Evolutionary conservation across 2,888 invertebrate genomes (phyloP).

Genomic region (Torymus aiolomorphi): DNA sequence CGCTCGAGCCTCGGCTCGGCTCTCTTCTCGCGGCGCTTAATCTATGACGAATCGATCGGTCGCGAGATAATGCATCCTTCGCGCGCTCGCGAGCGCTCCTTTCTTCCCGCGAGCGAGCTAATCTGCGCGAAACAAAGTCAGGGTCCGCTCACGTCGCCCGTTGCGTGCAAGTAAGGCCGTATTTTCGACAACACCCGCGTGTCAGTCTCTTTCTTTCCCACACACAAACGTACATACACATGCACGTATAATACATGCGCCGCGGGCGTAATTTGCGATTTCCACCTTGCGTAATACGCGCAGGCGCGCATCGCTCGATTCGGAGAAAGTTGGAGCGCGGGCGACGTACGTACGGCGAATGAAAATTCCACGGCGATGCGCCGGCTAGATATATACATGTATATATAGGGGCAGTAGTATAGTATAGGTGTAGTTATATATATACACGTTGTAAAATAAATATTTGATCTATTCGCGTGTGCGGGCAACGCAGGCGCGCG

Average conservation of each 20-base stretch:
- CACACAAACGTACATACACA: too few relatives aligned
- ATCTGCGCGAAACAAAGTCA: conserved; percentile 45
- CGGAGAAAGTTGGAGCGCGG: conserved; percentile 38
- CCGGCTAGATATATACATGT: conserved; percentile 17
- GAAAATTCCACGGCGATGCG: conserved; percentile 33
- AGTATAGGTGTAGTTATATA: conserved; percentile 2
- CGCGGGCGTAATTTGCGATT: conserved; percentile 46
- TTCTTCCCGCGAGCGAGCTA: conserved; percentile 8
- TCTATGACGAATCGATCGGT: conserved; percentile 58
- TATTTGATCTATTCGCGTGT: conserved; percentile 44
- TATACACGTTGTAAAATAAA: conserved; percentile 44
- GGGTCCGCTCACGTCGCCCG: conserved; percentile 5
- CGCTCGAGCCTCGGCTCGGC: conserved; percentile 20
- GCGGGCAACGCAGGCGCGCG: not conserved
- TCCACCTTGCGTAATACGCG: conserved; percentile 49
- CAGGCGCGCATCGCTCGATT: conserved; percentile 12
- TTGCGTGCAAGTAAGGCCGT: not conserved
- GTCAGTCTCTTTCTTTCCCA: too few relatives aligned
- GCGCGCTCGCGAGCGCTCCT: conserved; percentile 15
- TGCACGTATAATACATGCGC: not conserved
- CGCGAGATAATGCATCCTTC: conserved; percentile 56
- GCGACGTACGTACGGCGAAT: not conserved
- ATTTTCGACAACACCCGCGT: not conserved
- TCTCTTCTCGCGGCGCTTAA: conserved; percentile 43
- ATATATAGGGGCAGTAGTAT: too few relatives aligned